Evolutionary conservation across 2,888 invertebrate genomes (phyloP), one percentile per base, ranked within the genome.

Genomic region (Acrocyrtus sp.): DNA sequence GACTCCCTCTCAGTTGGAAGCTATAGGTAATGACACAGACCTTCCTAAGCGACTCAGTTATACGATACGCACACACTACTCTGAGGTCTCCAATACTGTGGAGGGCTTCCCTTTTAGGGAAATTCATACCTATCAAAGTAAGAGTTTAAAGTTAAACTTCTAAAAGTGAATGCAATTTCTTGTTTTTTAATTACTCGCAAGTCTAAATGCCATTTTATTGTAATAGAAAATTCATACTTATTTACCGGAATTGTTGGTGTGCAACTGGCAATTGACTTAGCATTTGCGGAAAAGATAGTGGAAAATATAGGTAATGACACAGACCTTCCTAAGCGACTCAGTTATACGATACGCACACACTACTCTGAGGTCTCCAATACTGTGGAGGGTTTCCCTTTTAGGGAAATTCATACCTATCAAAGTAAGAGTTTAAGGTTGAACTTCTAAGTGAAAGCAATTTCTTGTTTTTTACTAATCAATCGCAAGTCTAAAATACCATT

Each of bases 51-150:
- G 10, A n/a, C 26, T 75, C 1, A 26, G 21, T 4, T 72, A 45
- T 19, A 56, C 41, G 4, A 67, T 75, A 51, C 45, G 75, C 26
- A 67, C 75, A 8, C 61, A 53, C 29, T 75, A 58, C 24, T 6
- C 56, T 10, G 72, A 72, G n/a, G 29, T 66, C 21, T 45, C 75
- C 12, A 75, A 75, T 26, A 75, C 72, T 15, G 67, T 50, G 12
- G 75, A 75, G 24, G 67, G 56, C 8, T 75, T 72, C 26, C 75
- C 75, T 0, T 67, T 75, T 22, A 50, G 65, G 15, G 74, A 74
- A 34, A 34, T 8, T 34, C 34, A 34, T 34, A 12, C 5, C 34
- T 8, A 12, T 8, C 34, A 5, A 34, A 34, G 34, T 34, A 34
- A 34, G 12, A 34, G 12, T 34, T 5, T 34, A 74, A 34, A 34